Evolutionary conservation across 2,113 vertebrate species (phyloP), one percentile per base, ranked within the genome.

Genomic region (Edolisoma coerulescens): DNA sequence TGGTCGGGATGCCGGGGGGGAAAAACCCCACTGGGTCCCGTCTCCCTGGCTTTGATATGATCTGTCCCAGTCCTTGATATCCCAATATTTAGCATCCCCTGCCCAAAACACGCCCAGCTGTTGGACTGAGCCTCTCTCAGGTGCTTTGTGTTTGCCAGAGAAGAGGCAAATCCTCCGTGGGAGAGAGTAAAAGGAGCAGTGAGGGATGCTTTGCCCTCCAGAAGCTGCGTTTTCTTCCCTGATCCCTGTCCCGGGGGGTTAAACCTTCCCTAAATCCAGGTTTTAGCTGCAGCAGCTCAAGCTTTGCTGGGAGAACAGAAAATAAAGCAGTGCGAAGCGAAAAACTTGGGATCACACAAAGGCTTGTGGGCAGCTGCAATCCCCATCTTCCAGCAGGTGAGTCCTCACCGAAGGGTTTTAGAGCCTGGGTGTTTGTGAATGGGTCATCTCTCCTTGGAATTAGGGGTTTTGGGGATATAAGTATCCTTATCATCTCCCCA

Each of bases 381-480:
- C 26, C 1, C 13, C 6, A 0, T 21, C 44, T 44, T 37, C 33
- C 27, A 5, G 27, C 37, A 47, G 54, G 18, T 47, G 27, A 75
- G 47, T 32, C 35, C 30, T 39, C 16, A 1, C 32, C 0, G 3
- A 9, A 15, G 32, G 3, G 0, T 14, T 82, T 67, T 5, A n/a
- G 44, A 37, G 71, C 47, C 28, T 30, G 37, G 42, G 0, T 53
- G 14, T 49, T 19, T 13, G 67, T 2, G 7, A 10, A 7, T 0
- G 2, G 11, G 8, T 11, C 3, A 0, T 6, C 1, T 67, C 27
- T 16, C 53, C 33, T 23, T 19, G 16, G 30, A 84, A 49, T 16
- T 2, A 1, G 21, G 1, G 4, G 0, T 1, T 65, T 45, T 10
- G 5, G 23, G 49, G n/a, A 8, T 13, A 5, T 11, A 3, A 42